These are phyloP conservation scores for human (Homo sapiens) DNA, from an alignment of 2,113 vertebrate genomes.

Conservation along the genomic window DNA sequence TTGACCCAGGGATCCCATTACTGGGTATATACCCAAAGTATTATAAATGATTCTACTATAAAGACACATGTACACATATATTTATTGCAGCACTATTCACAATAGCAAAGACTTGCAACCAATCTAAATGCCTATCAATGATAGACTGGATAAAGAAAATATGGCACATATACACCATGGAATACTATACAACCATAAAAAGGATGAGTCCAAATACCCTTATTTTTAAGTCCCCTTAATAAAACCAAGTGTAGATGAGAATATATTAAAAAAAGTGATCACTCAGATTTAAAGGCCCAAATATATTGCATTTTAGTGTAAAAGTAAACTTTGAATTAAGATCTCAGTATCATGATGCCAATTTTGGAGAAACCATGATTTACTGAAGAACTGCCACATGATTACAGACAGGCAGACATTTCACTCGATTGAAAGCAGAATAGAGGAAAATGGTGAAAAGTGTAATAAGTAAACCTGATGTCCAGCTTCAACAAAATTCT, in stretches of 20 bases:
- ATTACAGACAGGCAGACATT: background rate
- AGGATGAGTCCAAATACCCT: background rate
- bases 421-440: background rate
- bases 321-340: background rate
- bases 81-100: no score
- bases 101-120: no score
- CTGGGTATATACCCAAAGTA: no score
- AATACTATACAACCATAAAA: no score
- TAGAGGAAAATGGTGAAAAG: background rate
- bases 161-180: no score
- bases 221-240: background rate
- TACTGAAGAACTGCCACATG: background rate
- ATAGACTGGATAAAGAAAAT: no score
- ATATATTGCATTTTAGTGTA: background rate
- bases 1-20: no score
- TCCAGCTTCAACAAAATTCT: background rate
- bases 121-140: no score
- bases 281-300: background rate
- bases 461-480: background rate
- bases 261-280: background rate
- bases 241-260: background rate
- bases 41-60: no score
- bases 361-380: conserved; percentile 21
- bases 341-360: background rate
- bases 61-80: no score